Evolutionary conservation across 64 coral and sea anemone genomes (phyloP), one percentile per base, ranked within the genome.

Genomic region (Stylophora pistillata): DNA sequence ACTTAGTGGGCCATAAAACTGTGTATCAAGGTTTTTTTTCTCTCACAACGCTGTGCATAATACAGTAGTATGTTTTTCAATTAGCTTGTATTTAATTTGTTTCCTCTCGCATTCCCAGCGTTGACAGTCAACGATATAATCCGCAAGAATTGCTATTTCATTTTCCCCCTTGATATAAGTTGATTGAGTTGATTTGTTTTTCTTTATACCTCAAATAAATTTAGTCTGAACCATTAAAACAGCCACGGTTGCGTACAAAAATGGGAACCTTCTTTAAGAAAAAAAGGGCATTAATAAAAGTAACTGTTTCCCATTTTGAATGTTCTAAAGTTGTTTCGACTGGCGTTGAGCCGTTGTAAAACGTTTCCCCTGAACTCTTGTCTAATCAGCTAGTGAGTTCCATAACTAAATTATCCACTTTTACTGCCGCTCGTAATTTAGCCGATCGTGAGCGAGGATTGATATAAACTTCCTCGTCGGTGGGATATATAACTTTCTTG

Each of bases 371-470:
- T 15, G 74, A 0, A 23, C 26, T 66, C 23, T 86, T 71, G 29
- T 93, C 59, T 17, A 96, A 55, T 18, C 93, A 82, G 52, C 55
- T 87, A n/a, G 95, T 78, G 58, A 93, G 78, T 58, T 93, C 86
- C 10, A 96, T 70, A 29, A 96, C 91, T 23, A 83, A 65, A 15
- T 96, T 96, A 60, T 97, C 89, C 15, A 91, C 79, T 72, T 97
- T 97, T 10, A 79, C 91, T 2, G 91, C 95, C 14, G 95, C 95
- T 14, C 95, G 82, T 74, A 96, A 31, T 71, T 93, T 96, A 1
- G 95, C 95, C 5, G 91, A 96, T 17, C 95, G 81, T 27, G 89
- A 96, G 13, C 87, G 90, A 65, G 95, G 95, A 78, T 96, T 96
- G 15, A 93, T 79, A 30, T 93, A 93, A 20, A 96, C 76, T 76